These are phyloP conservation scores for Ceratosolen solmsi DNA, from an alignment of 1,140 invertebrate species.

Conservation along the genomic window DNA sequence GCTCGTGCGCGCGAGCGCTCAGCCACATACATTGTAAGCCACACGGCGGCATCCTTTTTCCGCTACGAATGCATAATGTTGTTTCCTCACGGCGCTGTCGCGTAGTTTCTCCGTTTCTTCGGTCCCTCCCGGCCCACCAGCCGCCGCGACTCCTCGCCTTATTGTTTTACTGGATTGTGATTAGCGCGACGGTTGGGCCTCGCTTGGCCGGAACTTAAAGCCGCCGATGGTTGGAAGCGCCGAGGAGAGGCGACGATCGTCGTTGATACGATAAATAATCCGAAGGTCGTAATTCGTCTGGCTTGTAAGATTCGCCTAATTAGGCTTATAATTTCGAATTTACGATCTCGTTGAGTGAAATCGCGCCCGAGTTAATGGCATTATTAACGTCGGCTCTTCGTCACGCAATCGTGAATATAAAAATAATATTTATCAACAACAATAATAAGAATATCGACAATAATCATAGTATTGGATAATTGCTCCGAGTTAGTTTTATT, in stretches of 20 bases:
- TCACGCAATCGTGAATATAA: neutral
- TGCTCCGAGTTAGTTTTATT: slow-evolving; percentile 1
- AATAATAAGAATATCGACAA: neutral
- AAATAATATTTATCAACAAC: neutral
- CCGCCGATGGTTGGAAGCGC: neutral
- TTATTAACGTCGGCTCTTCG: neutral
- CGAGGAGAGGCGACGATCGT: neutral
- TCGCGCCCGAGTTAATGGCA: neutral
- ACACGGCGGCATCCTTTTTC: slow-evolving; percentile 12
- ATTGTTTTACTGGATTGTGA: neutral
- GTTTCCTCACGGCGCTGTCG: slow-evolving; percentile 1
- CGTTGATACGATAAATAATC: slow-evolving; percentile 15
- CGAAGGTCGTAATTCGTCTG: slow-evolving; percentile 28
- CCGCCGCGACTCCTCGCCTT: neutral
- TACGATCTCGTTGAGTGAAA: neutral
- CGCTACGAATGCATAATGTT: slow-evolving; percentile 13
- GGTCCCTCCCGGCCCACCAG: too few relatives aligned
- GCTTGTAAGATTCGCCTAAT: neutral
- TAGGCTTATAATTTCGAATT: slow-evolving; percentile 1
- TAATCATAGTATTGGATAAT: neutral
- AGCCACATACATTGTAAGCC: neutral
- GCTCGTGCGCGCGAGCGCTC: neutral
- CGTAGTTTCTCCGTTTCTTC: neutral
- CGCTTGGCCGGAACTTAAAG: neutral
- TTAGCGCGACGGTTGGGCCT: neutral